Percentiles rank a stretch among this genome's conserved stretches.
Evolutionary conservation across 1,140 invertebrate species (phyloP).

Genomic region (Papilio dardanus): DNA sequence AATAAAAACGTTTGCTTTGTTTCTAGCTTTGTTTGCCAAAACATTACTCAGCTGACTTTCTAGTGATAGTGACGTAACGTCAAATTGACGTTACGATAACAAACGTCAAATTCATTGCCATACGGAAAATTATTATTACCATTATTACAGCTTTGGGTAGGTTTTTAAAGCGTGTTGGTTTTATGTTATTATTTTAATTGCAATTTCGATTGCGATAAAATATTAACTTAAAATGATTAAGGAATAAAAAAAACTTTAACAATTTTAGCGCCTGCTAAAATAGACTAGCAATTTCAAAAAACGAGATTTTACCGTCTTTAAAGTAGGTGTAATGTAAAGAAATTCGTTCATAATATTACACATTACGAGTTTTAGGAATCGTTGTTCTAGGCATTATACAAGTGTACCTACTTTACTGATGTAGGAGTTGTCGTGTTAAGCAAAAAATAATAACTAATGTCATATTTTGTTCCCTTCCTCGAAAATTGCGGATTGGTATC

Average conservation of each 20-base stretch:
- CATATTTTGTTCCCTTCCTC: not conserved
- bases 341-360: no score
- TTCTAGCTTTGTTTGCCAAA: conserved; percentile 26
- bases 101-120: not conserved
- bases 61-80: not conserved
- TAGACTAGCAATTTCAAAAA: not conserved
- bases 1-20: conserved; percentile 26
- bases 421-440: not conserved
- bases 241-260: not conserved
- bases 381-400: no score
- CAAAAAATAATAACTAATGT: not conserved
- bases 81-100: not conserved
- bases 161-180: not conserved
- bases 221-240: not conserved
- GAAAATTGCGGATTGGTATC: not conserved
- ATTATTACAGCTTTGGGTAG: not conserved
- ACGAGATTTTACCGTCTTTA: no score
- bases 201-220: not conserved
- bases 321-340: no score
- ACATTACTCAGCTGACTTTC: not conserved
- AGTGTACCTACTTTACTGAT: no score
- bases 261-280: not conserved
- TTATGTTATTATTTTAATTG: no score
- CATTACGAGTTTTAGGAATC: no score
- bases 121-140: not conserved